Evolutionary conservation across 1,140 invertebrate genomes (phyloP), one percentile per base, ranked within the genome.

Genomic region (Drosophila jambulina): DNA sequence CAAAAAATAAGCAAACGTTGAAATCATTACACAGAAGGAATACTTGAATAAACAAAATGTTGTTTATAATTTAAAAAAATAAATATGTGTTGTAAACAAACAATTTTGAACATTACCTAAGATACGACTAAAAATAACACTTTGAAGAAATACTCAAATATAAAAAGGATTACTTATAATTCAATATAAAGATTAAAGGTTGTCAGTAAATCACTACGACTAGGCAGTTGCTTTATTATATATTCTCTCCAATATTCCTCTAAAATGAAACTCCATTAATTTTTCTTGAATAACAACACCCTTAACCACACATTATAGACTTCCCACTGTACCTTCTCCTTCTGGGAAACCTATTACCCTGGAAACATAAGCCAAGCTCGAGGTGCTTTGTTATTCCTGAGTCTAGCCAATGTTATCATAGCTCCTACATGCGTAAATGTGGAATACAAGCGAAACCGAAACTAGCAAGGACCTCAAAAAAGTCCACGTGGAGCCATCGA

Each of bases 361-460:
- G 27, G 40, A 38, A 56, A 51, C 51, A 25, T 45, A 48, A 58
- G 25, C 34, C 32, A 29, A 48, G 32, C 42, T 62, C 13, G 2
- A 15, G 15, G 23, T 51, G 17, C 23, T 32, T 70, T 76, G 72
- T 80, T 84, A 75, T 83, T 71, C 40, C 57, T 45, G 38, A 68
- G 81, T 84, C 69, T 72, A 72, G 71, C 71, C 71, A 54, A 42
- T 68, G 75, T 78, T 78, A 83, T 74, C 46, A 49, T 59, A 71
- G 49, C 65, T 70, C 43, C 62, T 67, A 60, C 61, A 80, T 71
- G 51, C 61, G 57, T 80, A 70, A 80, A 76, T 68, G 49, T 57
- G 62, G 42, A 74, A 78, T 49, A 46, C 27, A 21, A 32, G 6
- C 34, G 3, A 68, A 58, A 58, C 27, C 45, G 4, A 62, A 62